A percentile compares a stretch with the other conserved stretches of the same genome.
These are phyloP conservation scores for Morinoia aosen DNA, from an alignment of 2,888 invertebrate species.

Conservation along the genomic window DNA sequence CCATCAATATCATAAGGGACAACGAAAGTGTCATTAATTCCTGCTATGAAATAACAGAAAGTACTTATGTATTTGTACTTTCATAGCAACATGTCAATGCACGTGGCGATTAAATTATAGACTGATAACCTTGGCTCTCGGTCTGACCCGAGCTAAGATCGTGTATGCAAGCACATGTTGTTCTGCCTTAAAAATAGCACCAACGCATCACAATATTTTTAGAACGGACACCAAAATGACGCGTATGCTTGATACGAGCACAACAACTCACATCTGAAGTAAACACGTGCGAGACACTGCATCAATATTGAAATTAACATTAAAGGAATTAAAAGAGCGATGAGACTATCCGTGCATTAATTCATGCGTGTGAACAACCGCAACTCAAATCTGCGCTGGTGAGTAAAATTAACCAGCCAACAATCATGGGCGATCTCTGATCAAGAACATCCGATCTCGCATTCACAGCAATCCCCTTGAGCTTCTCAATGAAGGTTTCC, in stretches of 20 bases:
- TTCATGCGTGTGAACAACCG: neutral
- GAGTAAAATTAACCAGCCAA: neutral
- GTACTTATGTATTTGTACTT: no score
- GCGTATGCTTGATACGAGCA: neutral
- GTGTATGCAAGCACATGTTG: no score
- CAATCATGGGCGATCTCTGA: neutral
- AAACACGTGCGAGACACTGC: neutral
- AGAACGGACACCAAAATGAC: neutral
- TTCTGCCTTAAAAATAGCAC: neutral
- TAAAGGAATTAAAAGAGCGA: neutral
- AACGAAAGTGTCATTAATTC: no score
- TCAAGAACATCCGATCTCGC: neutral
- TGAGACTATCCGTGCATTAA: neutral
- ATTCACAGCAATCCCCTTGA: constrained; percentile 4
- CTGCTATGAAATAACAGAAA: no score
- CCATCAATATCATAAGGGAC: no score
- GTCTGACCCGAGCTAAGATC: no score
- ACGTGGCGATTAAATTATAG: no score
- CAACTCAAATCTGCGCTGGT: neutral
- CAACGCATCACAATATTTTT: neutral
- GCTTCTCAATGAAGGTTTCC: neutral
- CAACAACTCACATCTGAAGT: neutral
- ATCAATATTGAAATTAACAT: neutral
- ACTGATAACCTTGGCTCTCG: no score
- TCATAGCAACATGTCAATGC: no score